A percentile compares a stretch with the other conserved stretches of the same genome.
These are phyloP conservation scores for Tineola bisselliella DNA, from an alignment of 2,888 invertebrate genomes.

Conservation along the genomic window DNA sequence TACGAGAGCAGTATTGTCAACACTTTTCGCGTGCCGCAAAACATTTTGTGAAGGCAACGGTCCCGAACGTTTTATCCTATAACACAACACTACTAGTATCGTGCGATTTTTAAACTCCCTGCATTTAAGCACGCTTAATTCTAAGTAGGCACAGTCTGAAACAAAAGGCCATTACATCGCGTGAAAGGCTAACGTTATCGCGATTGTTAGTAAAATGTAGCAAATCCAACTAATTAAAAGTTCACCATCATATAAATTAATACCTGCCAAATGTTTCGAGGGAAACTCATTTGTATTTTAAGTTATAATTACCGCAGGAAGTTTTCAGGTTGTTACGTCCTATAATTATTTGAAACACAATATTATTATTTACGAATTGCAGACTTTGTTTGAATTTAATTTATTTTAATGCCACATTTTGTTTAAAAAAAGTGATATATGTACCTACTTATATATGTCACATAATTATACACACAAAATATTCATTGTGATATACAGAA, in stretches of 20 bases:
- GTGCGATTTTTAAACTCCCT: constrained; percentile 12
- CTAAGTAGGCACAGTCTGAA: constrained; percentile 3
- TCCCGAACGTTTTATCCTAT: constrained; percentile 4
- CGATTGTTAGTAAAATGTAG: constrained; percentile 38
- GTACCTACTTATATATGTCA: too few species aligned
- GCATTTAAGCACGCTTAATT: constrained; percentile 7
- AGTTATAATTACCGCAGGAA: constrained; percentile 1
- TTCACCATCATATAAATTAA: constrained; percentile 26
- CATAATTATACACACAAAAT: too few species aligned
- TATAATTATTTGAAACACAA: constrained; percentile 3
- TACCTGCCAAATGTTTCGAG: constrained; percentile 3
- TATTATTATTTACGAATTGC: not conserved
- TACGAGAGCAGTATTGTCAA: constrained; percentile 8
- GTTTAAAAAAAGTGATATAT: not conserved
- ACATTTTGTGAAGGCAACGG: constrained; percentile 9
- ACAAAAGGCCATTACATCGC: constrained; percentile 36
- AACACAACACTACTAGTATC: not conserved
- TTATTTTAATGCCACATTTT: not conserved
- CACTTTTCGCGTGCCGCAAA: constrained; percentile 5
- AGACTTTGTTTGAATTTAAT: not conserved
- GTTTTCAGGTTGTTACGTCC: not conserved
- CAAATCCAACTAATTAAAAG: constrained; percentile 51
- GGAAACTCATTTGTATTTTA: constrained; percentile 5
- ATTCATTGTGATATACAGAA: too few species aligned
- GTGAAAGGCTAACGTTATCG: constrained; percentile 37